Evolutionary conservation across 2,797 vertebrate genomes (phyloP), one percentile per base, ranked within the genome.

Genomic region (Lepidocolaptes lacrymiger): DNA sequence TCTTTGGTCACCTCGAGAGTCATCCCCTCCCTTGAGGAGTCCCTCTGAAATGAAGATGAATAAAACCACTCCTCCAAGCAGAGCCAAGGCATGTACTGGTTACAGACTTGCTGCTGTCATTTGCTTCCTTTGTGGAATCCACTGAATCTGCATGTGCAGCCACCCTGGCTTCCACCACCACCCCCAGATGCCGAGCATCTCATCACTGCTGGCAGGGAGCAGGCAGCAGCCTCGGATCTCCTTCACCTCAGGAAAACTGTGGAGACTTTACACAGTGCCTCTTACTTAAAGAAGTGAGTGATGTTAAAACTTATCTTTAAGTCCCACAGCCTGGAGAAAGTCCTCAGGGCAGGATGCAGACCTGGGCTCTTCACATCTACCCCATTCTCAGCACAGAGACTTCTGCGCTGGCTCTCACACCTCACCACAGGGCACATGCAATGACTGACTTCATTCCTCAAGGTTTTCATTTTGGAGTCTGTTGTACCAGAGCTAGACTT

Each of bases 121-220:
- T 17, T 5, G 1, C 55, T 19, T 19, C 27, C 14, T 18, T 23
- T 32, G 24, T 7, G 44, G 20, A 36, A 64, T 10, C 19, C 61
- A 1, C 56, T 3, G 41, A 46, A 11, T 10, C n/a, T 27, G 12
- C 18, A 24, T 0, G 0, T 43, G n/a, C 20, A 13, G 10, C 36
- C 41, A 14, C 7, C 34, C 44, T 23, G 71, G 11, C 15, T 8
- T 6, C 58, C 17, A 30, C 16, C 62, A 14, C 1, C 19, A 17
- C 36, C 22, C 20, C 20, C 11, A 51, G 24, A 5, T 2, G 0
- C 26, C 0, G 3, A 64, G 26, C 22, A 28, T 9, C 54, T 15
- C 10, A 0, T 3, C 9, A 1, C 11, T 34, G 43, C 73, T 82
- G 61, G 41, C 66, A 14, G 36, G 44, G 12, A 19, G 24, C 0